Evolutionary conservation across 2,797 vertebrate genomes (phyloP).

Genomic region (Mycteria americana): DNA sequence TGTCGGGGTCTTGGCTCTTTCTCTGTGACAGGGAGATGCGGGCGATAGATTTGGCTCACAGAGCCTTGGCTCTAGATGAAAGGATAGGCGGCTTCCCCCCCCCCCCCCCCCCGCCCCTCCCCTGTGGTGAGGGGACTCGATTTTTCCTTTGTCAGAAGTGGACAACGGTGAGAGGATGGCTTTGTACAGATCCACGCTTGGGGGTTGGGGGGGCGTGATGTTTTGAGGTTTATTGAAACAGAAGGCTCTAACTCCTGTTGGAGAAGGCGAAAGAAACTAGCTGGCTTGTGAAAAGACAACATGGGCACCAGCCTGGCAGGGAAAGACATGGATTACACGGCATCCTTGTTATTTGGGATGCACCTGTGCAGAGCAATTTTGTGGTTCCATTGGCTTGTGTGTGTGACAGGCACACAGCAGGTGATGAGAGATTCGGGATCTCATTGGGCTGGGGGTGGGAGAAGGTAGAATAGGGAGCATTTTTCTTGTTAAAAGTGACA

Average conservation of each 20-base stretch:
- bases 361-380: constrained; percentile 50
- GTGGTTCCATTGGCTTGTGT: background rate
- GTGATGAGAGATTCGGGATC: constrained; percentile 36
- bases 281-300: constrained; percentile 6
- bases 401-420: constrained; percentile 50
- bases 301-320: constrained; percentile 23
- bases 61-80: background rate
- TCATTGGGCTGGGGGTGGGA: constrained; percentile 21
- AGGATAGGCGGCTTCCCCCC: background rate
- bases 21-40: background rate
- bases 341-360: constrained; percentile 31
- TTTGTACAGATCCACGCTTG: background rate
- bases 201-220: fast-evolving
- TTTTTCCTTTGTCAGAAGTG: constrained; percentile 22
- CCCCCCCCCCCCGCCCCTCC: too few relatives aligned
- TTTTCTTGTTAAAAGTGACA: constrained; percentile 29
- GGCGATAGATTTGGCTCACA: background rate
- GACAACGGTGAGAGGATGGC: background rate
- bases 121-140: background rate
- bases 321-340: background rate
- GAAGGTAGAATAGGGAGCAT: background rate
- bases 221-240: background rate
- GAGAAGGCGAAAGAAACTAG: background rate
- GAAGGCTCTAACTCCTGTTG: background rate
- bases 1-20: background rate